Evolutionary conservation across 2,888 invertebrate species (phyloP), one percentile per base, ranked within the genome.

Genomic region (Eumerus sabulonum): DNA sequence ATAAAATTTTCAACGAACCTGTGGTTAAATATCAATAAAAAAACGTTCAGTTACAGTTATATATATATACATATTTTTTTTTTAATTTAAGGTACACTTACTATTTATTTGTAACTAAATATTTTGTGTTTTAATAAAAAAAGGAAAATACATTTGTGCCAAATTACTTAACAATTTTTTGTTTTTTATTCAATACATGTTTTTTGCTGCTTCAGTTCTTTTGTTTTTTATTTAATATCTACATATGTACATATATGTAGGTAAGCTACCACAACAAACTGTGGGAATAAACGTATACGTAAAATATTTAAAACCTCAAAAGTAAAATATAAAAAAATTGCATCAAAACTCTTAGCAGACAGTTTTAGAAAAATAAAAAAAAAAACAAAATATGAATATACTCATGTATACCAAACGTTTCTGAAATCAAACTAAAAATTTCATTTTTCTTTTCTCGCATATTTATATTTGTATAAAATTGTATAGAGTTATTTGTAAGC

Each of bases 401-500:
- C 56, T 9, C 66, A 57, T 57, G 63, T 79, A 73, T 74, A 79
- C 68, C 60, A 68, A 64, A 47, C 56, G 62, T 66, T 72, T 57
- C 7, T 42, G 13, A 56, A 64, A 60, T 40, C 9, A 5, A 40
- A 40, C 3, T 5, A 40, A 18, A 40, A 66, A 45, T 73, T 77
- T 67, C 77, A 63, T 73, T 63, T 54, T 47, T 18, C 57, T 72
- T n/a, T n/a, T n/a, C 27, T 27, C 7, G 27, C 27, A 27, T 27
- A 27, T 4, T 2, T 27, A 27, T n/a, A 19, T 40, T 45, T 53
- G 27, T 27, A 56, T 18, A 60, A 35, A 71, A 44, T 40, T 77
- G 67, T 77, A 73, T 54, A 73, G 66, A 79, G 57, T 60, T 64
- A 64, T 42, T 59, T 59, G 27, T 73, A 79, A 79, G 73, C 57